Conservation (phyloP, 2,797 vertebrate genomes). For the Ctenopoma multispine region DNA sequence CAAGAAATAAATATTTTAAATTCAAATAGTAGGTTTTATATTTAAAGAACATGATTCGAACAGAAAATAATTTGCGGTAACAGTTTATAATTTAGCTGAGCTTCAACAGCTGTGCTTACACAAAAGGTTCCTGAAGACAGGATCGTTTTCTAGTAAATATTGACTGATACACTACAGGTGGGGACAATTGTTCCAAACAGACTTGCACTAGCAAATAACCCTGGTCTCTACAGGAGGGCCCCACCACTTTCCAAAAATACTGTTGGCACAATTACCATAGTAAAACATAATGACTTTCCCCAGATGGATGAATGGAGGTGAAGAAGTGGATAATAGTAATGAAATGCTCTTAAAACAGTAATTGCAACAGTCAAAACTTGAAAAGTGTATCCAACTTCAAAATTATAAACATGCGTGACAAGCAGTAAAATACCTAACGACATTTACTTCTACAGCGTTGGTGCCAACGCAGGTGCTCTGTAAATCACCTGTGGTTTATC, state of each 20-base stretch:
- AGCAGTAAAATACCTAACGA: too few species aligned
- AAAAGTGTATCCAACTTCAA: background rate
- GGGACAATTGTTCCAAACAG: background rate
- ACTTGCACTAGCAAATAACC: background rate
- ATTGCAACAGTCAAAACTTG: background rate
- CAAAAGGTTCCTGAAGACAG: background rate
- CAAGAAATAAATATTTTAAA: background rate
- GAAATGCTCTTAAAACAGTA: background rate
- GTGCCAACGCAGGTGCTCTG: too few species aligned
- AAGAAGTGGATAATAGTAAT: background rate
- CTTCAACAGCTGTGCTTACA: background rate
- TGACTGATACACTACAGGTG: background rate
- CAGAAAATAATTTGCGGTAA: background rate
- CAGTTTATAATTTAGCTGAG: background rate
- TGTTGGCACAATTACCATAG: background rate
- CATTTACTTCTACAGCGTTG: too few species aligned
- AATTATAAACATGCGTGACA: too few species aligned
- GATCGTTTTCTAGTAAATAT: conserved; percentile 1
- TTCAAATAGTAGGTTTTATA: background rate
- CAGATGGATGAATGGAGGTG: background rate
- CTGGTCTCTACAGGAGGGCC: background rate
- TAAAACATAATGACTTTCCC: background rate
- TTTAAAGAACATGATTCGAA: background rate
- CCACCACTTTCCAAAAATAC: background rate
- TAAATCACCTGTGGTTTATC: background rate